Percentiles rank a stretch among this genome's conserved stretches.
Evolutionary conservation across 2,888 invertebrate genomes (phyloP).

Genomic region (Eretmocerus hayati): DNA sequence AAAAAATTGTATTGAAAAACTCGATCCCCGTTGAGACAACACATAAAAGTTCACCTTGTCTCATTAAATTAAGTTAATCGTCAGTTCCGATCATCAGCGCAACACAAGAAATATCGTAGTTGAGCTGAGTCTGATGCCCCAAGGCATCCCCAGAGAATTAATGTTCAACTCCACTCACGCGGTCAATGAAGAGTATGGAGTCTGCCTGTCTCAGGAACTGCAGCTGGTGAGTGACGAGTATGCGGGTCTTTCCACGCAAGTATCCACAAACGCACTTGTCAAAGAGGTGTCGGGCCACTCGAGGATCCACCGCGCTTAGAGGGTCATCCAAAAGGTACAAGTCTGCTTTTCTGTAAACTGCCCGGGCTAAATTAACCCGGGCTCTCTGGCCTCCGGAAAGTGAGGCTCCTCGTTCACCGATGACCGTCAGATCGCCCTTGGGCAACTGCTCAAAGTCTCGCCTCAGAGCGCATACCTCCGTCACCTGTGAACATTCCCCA

Average conservation of each 20-base stretch:
- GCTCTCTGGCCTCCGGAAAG: slow-evolving; percentile 81
- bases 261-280: slow-evolving; percentile 63
- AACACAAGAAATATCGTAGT: too few relatives aligned
- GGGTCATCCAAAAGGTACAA: slow-evolving; percentile 78
- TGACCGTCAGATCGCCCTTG: slow-evolving; percentile 68
- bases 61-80: too few relatives aligned
- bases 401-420: slow-evolving; percentile 75
- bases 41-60: too few relatives aligned
- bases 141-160: too few relatives aligned
- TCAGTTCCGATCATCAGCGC: too few relatives aligned
- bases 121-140: too few relatives aligned
- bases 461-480: slow-evolving; percentile 58
- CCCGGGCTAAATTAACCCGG: slow-evolving; percentile 70
- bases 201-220: slow-evolving; percentile 55
- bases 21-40: too few relatives aligned
- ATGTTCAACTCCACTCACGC: too few relatives aligned
- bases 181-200: slow-evolving; percentile 43
- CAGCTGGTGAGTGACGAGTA: slow-evolving; percentile 65
- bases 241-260: slow-evolving; percentile 53
- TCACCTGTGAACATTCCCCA: slow-evolving; percentile 51
- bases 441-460: slow-evolving; percentile 70
- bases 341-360: slow-evolving; percentile 70
- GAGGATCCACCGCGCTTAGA: slow-evolving; percentile 72
- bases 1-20: too few relatives aligned
- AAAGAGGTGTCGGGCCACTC: slow-evolving; percentile 68